Evolutionary conservation across 2,113 vertebrate genomes (phyloP), one percentile per base, ranked within the genome.

Genomic region (Saguinus imperator): DNA sequence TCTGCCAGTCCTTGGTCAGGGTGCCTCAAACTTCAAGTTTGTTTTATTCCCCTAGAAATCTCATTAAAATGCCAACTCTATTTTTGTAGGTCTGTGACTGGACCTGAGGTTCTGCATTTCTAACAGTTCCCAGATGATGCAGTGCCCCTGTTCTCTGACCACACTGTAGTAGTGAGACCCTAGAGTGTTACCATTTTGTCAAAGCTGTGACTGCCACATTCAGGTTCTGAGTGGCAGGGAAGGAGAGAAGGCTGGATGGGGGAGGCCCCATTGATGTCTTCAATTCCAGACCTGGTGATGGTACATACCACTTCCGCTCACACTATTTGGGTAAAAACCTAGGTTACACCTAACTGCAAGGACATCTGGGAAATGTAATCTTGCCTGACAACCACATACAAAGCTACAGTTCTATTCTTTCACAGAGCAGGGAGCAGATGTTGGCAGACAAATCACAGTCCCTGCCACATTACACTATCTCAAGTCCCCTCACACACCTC

Each of bases 401-500:
- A 12, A 40, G 76, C 72, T 84, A 11, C 29, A 13, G 3, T 76
- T 48, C 79, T 75, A 1, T 40, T 55, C 73, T 81, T 32, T 80
- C 37, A 45, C 58, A 88, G 90, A 75, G 58, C 1, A 0, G 70
- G n/a, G 68, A 58, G 48, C 75, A 96, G 92, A 95, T 70, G 84
- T 82, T 94, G 84, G 70, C 97, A 88, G 96, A 95, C 64, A 92
- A 21, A 57, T 55, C 18, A 0, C 95, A 95, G 91, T 58, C 86
- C 72, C 68, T 64, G 87, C 61, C 68, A 40, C 61, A 3, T 8
- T 27, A 35, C 40, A 87, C 58, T 93, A 45, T 77, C 91, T 85
- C 6, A n/a, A 72, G 61, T 64, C 76, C 57, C 84, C 50, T 81
- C 29, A 1, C 35, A 29, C 1, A 43, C 40, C 37, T 58, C 87